A percentile compares a stretch with the other conserved stretches of the same genome.
Evolutionary conservation across 2,113 vertebrate genomes (phyloP).

Genomic region (Pantherophis guttatus): DNA sequence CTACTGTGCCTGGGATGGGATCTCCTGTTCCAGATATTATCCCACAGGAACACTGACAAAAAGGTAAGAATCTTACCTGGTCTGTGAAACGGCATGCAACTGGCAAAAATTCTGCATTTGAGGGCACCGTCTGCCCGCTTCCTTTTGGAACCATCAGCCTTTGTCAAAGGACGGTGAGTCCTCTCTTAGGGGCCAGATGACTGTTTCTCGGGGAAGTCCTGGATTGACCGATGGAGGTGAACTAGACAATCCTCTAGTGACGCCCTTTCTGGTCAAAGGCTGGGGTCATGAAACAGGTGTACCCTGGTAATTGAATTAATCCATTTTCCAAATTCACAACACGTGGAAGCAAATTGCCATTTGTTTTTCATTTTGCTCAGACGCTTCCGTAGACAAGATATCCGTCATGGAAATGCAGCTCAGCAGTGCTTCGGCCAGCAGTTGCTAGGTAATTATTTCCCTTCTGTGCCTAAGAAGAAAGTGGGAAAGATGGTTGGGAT

Average conservation of each 20-base stretch:
- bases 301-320: neutral
- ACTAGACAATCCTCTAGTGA: neutral
- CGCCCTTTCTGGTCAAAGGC: neutral
- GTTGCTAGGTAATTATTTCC: slow-evolving; percentile 78
- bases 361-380: slow-evolving; percentile 61
- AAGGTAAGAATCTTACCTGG: slow-evolving; percentile 71
- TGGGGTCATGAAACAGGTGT: neutral
- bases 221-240: neutral
- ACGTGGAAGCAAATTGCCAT: neutral
- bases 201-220: neutral
- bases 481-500: neutral
- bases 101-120: neutral
- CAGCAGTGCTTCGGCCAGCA: slow-evolving; percentile 95
- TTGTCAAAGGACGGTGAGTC: neutral
- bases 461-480: neutral
- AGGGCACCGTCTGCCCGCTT: no score
- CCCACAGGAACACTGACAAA: slow-evolving; percentile 83
- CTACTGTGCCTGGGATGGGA: slow-evolving; percentile 96
- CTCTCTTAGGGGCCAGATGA: neutral
- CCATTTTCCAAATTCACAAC: neutral
- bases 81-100: accelerated
- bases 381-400: slow-evolving; percentile 93
- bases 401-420: slow-evolving; percentile 93
- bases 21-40: slow-evolving; percentile 89
- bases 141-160: no score